Evolutionary conservation across 1,140 invertebrate species (phyloP).

Genomic region (Aphaenogaster ashmeadi): DNA sequence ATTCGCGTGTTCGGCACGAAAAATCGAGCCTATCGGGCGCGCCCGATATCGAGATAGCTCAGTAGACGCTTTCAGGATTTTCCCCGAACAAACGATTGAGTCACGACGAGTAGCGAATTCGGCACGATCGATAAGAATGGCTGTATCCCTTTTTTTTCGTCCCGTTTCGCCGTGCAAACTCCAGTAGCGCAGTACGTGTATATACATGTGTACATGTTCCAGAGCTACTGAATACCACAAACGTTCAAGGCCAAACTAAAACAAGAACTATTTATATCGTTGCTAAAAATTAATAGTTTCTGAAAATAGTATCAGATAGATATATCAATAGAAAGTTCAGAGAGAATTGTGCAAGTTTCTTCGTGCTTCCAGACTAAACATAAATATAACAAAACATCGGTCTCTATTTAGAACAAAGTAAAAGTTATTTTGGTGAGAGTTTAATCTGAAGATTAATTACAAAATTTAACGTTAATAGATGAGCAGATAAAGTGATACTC

Average conservation of each 20-base stretch:
- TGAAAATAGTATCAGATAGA: not conserved
- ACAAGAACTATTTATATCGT: not conserved
- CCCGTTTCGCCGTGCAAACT: slow-evolving; percentile 10
- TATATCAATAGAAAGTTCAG: not conserved
- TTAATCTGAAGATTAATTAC: not conserved
- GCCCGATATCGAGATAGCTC: slow-evolving; percentile 35
- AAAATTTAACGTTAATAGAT: not conserved
- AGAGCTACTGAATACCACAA: slow-evolving; percentile 14
- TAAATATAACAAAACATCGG: not conserved
- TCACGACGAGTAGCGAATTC: slow-evolving; percentile 39
- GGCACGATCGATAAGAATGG: slow-evolving; percentile 60
- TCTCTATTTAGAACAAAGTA: not conserved
- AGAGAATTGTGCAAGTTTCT: not conserved
- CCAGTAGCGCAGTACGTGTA: not conserved
- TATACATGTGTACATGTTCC: not conserved
- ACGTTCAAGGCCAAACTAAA: not conserved
- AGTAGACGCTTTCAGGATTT: slow-evolving; percentile 30
- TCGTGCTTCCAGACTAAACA: not conserved
- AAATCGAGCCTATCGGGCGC: slow-evolving; percentile 31
- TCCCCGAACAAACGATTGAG: slow-evolving; percentile 56
- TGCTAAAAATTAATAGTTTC: slow-evolving; percentile 9
- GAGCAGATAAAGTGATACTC: not conserved
- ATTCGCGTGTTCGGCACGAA: slow-evolving; percentile 21
- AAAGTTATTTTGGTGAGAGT: not conserved
- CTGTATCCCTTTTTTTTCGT: slow-evolving; percentile 37